Evolutionary conservation across 1,140 invertebrate genomes (phyloP).

Genomic region (Drosophila mojavensis): DNA sequence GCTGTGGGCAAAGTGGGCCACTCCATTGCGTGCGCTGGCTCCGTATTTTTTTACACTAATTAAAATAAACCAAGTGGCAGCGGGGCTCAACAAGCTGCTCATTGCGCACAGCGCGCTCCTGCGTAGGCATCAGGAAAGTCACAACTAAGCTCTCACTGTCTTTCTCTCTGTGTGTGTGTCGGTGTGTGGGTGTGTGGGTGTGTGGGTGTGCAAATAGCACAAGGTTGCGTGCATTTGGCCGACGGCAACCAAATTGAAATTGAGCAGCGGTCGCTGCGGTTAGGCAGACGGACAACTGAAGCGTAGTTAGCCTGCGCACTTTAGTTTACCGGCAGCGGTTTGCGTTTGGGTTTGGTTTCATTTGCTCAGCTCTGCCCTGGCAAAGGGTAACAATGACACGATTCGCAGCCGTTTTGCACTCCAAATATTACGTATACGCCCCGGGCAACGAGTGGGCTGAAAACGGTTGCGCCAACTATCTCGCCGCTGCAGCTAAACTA

Average conservation of each 20-base stretch:
- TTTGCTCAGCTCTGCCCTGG: neutral
- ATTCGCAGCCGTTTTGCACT: neutral
- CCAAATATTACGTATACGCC: slow-evolving; percentile 6
- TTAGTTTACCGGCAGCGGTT: slow-evolving; percentile 35
- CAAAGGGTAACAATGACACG: neutral
- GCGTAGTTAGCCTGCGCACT: slow-evolving; percentile 4
- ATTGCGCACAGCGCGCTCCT: slow-evolving; percentile 36
- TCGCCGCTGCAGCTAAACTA: slow-evolving; percentile 7
- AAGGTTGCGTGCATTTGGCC: slow-evolving; percentile 55
- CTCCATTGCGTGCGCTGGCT: slow-evolving; percentile 69
- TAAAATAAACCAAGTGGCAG: slow-evolving; percentile 80
- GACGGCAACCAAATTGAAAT: slow-evolving; percentile 51
- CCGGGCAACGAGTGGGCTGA: slow-evolving; percentile 39
- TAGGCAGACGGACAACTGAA: slow-evolving; percentile 3
- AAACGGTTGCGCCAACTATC: slow-evolving; percentile 22
- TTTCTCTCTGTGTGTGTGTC: slow-evolving; percentile 20
- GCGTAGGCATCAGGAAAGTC: slow-evolving; percentile 63
- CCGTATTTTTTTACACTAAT: slow-evolving; percentile 81
- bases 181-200: slow-evolving; percentile 29
- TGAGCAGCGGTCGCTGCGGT: slow-evolving; percentile 32
- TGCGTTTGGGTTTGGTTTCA: slow-evolving; percentile 23
- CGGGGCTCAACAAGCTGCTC: slow-evolving; percentile 40
- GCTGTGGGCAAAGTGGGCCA: slow-evolving; percentile 73
- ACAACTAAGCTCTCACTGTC: neutral
- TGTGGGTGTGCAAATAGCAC: slow-evolving; percentile 53